Percentiles rank a stretch among this genome's conserved stretches.
Conservation (phyloP, 2,113 vertebrate genomes). For the Eublepharis macularius region DNA sequence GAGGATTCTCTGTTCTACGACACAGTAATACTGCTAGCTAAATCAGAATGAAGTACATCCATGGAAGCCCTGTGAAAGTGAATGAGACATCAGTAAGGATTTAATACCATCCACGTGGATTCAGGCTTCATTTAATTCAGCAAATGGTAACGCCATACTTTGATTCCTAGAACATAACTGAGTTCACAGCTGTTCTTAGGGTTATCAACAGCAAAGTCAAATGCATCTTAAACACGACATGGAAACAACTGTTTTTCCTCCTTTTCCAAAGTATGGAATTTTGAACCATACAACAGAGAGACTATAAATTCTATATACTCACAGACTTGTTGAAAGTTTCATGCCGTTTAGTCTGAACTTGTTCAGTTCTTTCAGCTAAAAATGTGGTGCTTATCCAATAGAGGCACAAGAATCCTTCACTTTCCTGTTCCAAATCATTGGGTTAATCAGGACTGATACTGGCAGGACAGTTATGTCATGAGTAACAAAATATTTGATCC, state of each 20-base stretch:
- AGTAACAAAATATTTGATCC: neutral
- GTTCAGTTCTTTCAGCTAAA: constrained; percentile 18
- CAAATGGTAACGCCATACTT: too few relatives aligned
- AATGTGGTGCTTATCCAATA: neutral
- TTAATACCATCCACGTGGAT: too few relatives aligned
- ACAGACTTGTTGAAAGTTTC: neutral
- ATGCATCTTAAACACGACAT: neutral
- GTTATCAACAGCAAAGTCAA: neutral
- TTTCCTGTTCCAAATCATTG: neutral
- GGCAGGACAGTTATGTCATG: neutral
- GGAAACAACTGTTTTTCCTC: neutral
- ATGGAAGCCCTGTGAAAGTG: too few relatives aligned
- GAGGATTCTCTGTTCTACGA: too few relatives aligned
- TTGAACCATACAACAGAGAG: neutral
- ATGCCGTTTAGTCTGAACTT: neutral
- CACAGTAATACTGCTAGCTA: too few relatives aligned
- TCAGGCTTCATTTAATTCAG: too few relatives aligned
- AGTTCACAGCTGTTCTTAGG: neutral
- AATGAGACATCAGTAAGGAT: too few relatives aligned
- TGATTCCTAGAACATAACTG: too few relatives aligned
- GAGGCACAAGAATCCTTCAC: constrained; percentile 4
- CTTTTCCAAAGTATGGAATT: neutral
- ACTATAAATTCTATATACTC: neutral
- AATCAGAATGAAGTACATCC: too few relatives aligned
- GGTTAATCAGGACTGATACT: constrained; percentile 2